phyloP scores from a whole-genome alignment of 2,113 vertebrate species.

The Alosa alosa region DNA sequence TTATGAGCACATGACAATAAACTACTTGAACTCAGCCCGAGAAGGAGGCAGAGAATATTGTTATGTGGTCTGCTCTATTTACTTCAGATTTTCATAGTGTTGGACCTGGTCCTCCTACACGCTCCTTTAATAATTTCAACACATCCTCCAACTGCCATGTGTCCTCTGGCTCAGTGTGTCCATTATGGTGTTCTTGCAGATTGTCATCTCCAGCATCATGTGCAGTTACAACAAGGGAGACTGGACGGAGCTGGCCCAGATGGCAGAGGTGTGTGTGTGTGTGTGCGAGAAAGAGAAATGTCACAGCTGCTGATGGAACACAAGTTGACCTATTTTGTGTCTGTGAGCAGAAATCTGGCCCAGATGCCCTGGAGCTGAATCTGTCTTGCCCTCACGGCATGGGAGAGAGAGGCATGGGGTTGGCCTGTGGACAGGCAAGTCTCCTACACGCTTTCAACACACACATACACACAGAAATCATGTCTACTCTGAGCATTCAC shows the following conservation, averaged over 20 bases:
- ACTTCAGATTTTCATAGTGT: no score
- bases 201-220: conserved; percentile 91
- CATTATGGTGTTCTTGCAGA: conserved; percentile 59
- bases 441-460: background rate
- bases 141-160: background rate
- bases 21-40: no score
- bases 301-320: background rate
- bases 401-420: conserved; percentile 95
- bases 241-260: conserved; percentile 83
- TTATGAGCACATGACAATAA: no score
- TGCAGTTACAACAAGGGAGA: conserved; percentile 83
- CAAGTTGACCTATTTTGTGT: conserved; percentile 27
- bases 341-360: conserved; percentile 79
- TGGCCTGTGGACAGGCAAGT: conserved; percentile 93
- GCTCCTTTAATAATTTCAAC: no score
- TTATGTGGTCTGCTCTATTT: no score
- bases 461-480: background rate
- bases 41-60: no score
- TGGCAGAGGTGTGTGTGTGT: conserved; percentile 78
- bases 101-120: no score
- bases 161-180: background rate
- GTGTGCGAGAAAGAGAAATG: background rate
- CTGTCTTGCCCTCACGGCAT: conserved; percentile 95
- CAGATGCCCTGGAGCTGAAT: conserved; percentile 94
- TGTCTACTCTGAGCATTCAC: conserved; percentile 20